phyloP scores from a whole-genome alignment of 2,113 vertebrate genomes.

The Alligator sinensis region DNA sequence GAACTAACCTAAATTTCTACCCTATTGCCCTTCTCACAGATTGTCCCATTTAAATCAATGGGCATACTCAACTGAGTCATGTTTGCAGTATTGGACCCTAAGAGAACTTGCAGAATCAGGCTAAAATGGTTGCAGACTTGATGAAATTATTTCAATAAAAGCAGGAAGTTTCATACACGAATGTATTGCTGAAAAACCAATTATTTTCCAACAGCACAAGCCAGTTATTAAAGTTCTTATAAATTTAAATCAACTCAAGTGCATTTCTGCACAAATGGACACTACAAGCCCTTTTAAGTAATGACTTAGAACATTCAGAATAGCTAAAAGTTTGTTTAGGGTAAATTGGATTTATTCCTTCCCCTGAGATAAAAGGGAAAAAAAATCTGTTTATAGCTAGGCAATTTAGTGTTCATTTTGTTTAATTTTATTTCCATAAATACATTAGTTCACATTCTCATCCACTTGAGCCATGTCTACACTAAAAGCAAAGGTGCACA shows the following conservation, averaged over 20 bases:
- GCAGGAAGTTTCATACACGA: not conserved
- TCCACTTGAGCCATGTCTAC: not conserved
- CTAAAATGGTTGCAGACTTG: not conserved
- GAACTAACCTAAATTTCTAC: not conserved
- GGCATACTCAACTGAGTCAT: not conserved
- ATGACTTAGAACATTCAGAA: constrained; percentile 12
- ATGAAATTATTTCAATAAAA: constrained; percentile 14
- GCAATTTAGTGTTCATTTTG: not conserved
- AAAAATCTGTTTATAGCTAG: constrained; percentile 1
- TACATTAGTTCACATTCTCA: not conserved
- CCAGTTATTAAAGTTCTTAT: constrained; percentile 21
- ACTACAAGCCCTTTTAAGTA: constrained; percentile 20
- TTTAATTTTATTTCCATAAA: constrained; percentile 25
- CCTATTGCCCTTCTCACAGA: not conserved
- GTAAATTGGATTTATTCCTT: constrained; percentile 31
- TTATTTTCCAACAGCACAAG: constrained; percentile 29
- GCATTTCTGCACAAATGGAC: constrained; percentile 42
- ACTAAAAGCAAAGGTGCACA: too few species aligned
- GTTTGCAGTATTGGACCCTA: not conserved
- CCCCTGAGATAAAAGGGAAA: constrained; percentile 16
- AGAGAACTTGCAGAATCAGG: not conserved
- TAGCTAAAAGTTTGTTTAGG: constrained; percentile 8
- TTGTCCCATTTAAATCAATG: not conserved
- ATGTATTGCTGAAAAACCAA: not conserved
- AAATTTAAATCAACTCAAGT: constrained; percentile 68